Conservation (phyloP, 2,888 invertebrate genomes). For the Sphaerophoria taeniata region DNA sequence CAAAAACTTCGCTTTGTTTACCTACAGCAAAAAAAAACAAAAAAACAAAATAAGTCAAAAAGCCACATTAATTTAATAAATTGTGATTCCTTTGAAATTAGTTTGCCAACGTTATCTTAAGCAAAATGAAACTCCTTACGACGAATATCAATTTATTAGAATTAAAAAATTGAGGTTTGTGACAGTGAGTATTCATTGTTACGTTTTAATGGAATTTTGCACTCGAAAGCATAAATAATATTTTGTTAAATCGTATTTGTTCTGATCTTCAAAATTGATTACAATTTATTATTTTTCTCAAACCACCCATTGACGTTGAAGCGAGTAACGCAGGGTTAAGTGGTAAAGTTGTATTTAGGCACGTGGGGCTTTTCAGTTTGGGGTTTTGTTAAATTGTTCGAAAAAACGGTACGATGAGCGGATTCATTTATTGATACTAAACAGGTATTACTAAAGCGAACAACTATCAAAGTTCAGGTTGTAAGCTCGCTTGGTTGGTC, state of each 20-base stretch:
- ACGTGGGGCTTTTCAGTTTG: too few species aligned
- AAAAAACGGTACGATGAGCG: too few species aligned
- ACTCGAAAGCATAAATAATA: not conserved
- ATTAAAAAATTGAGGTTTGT: not conserved
- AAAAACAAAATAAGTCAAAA: not conserved
- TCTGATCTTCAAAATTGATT: not conserved
- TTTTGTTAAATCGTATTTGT: not conserved
- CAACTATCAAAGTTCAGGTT: too few species aligned
- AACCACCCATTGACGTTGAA: not conserved
- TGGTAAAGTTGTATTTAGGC: too few species aligned
- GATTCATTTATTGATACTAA: too few species aligned
- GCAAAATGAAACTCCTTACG: not conserved
- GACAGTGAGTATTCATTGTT: not conserved
- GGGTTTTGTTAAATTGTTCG: too few species aligned
- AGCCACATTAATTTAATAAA: slow-evolving; percentile 1
- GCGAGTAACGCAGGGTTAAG: too few species aligned
- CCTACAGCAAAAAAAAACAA: too few species aligned
- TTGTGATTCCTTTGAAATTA: slow-evolving; percentile 1
- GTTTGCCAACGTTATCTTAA: not conserved
- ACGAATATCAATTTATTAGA: slow-evolving; percentile 8
- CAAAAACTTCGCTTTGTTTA: too few species aligned
- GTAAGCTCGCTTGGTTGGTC: too few species aligned
- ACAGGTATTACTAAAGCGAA: too few species aligned
- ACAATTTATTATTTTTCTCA: not conserved
- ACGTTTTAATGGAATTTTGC: not conserved